Conservation (phyloP, 2,888 invertebrate species). For the Megamerina dolium region DNA sequence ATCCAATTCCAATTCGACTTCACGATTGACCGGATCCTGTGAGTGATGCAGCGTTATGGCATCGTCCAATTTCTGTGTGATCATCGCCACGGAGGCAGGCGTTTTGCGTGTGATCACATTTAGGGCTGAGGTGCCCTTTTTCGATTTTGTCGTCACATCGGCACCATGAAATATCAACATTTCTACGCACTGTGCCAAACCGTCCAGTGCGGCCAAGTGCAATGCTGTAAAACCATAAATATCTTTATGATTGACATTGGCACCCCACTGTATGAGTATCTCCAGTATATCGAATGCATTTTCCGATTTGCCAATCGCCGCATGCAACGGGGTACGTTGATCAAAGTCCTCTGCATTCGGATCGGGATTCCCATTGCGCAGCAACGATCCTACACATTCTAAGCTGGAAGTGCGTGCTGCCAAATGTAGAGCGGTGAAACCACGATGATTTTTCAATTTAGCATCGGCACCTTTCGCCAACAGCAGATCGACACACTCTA, state of each 20-base stretch:
- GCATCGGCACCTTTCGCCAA: conserved; percentile 71
- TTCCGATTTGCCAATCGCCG: conserved; percentile 78
- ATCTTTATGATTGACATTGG: conserved; percentile 77
- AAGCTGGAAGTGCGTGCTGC: conserved; percentile 74
- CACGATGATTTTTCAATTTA: conserved; percentile 67
- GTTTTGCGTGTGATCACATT: conserved; percentile 82
- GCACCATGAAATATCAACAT: conserved; percentile 78
- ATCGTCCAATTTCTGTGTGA: conserved; percentile 73
- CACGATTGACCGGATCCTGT: conserved; percentile 69
- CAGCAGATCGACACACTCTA: conserved; percentile 71
- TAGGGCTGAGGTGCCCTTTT: conserved; percentile 78
- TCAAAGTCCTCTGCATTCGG: conserved; percentile 76
- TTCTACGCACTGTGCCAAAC: conserved; percentile 77
- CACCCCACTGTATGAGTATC: conserved; percentile 70
- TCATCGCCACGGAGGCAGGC: conserved; percentile 76
- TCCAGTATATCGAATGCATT: conserved; percentile 76
- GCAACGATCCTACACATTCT: conserved; percentile 72
- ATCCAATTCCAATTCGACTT: conserved; percentile 75
- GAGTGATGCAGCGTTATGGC: conserved; percentile 74
- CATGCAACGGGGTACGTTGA: conserved; percentile 74
- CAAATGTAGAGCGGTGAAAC: conserved; percentile 79
- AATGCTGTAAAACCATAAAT: conserved; percentile 80
- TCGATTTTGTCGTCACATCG: conserved; percentile 82
- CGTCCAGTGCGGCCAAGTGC: conserved; percentile 80
- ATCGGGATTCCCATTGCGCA: conserved; percentile 69